phyloP scores from a whole-genome alignment of 2,113 vertebrate species.

The Alosa alosa region DNA sequence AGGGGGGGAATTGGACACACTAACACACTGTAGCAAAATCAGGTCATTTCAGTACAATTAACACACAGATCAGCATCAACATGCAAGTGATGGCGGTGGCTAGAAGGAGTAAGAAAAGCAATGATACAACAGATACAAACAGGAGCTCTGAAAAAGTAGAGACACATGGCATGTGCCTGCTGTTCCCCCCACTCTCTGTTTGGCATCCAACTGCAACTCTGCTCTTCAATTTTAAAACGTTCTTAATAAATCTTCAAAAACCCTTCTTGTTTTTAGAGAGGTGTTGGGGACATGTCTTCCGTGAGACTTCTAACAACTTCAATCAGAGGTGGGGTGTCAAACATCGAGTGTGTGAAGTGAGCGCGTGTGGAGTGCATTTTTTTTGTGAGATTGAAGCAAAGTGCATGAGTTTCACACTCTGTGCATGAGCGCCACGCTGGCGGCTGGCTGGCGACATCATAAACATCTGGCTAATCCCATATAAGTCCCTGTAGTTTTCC shows the following conservation, averaged over 20 bases:
- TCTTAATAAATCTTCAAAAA: not conserved
- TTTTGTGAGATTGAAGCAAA: not conserved
- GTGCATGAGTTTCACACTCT: not conserved
- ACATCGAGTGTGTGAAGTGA: not conserved
- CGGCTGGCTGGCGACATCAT: not conserved
- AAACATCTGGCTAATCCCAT: not conserved
- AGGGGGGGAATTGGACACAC: not conserved
- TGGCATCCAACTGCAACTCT: not conserved
- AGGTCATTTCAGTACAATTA: constrained; percentile 12
- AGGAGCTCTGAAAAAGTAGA: not conserved
- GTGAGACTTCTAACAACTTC: not conserved
- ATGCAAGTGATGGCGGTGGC: constrained; percentile 4
- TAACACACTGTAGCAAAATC: constrained; percentile 6
- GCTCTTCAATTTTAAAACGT: not conserved
- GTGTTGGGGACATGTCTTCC: not conserved
- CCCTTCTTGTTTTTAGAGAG: not conserved
- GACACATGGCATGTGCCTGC: not conserved
- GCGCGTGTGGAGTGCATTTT: not conserved
- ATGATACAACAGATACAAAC: not conserved
- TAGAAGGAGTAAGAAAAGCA: constrained; percentile 5
- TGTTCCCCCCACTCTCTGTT: not conserved
- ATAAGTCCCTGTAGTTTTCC: not conserved
- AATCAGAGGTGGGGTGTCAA: not conserved
- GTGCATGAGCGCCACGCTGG: not conserved
- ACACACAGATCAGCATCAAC: constrained; percentile 4